These are phyloP conservation scores for Chaetops frenatus DNA, from an alignment of 2,113 vertebrate genomes.

Conservation along the genomic window DNA sequence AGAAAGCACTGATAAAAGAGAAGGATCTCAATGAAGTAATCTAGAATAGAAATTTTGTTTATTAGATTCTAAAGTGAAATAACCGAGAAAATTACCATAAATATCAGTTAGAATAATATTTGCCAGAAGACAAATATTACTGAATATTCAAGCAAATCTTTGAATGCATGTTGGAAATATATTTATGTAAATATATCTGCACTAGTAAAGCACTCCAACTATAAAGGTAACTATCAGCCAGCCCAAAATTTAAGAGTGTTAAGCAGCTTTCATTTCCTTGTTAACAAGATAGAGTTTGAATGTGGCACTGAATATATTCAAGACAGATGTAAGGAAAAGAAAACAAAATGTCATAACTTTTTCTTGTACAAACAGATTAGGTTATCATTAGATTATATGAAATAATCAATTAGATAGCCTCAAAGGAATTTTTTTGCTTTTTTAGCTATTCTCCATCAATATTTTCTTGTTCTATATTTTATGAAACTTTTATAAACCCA, in stretches of 20 bases:
- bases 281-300: neutral
- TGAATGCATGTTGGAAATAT: neutral
- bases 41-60: constrained; percentile 11
- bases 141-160: constrained; percentile 25
- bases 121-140: constrained; percentile 23
- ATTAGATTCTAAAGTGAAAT: constrained; percentile 25
- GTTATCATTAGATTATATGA: neutral
- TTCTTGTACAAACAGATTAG: neutral
- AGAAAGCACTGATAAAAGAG: constrained; percentile 25
- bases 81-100: constrained; percentile 43
- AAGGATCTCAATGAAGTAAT: constrained; percentile 21
- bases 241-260: neutral
- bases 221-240: constrained; percentile 25
- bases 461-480: neutral
- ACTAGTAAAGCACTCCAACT: neutral
- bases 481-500: neutral
- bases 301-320: neutral
- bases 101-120: constrained; percentile 32
- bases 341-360: neutral
- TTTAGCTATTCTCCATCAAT: neutral
- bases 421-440: neutral
- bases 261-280: neutral
- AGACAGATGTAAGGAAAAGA: neutral
- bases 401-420: neutral
- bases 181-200: constrained; percentile 37